Base-by-base conservation (phyloP, 2,113 vertebrate genomes). In the Chelonoidis abingdonii region DNA sequence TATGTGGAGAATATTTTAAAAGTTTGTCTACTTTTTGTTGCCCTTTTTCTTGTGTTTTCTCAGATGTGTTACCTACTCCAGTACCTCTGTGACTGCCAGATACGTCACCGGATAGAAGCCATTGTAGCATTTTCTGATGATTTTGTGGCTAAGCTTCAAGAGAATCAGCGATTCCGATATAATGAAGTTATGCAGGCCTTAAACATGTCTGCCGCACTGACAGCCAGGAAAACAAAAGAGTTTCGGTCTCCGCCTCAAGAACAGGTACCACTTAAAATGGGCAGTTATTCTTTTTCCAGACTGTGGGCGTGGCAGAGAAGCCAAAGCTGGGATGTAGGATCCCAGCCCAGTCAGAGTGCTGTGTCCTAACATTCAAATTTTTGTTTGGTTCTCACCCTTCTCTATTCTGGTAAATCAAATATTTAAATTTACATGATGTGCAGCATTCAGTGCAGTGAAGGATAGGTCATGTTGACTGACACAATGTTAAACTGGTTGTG, bases 121-220 rank as follows among this genome's bases (percentile, higher is more conserved):
- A 99, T 99, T 29, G 99, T 99, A 35, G 99, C 99, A 57, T 99
- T 99, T 98, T 99, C 99, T 0, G 99, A 99, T 75, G 99, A 99
- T 97, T 99, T 99, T 83, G 99, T 99, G 52, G 99, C 99, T 5
- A 99, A 99, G 95, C 99, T 99, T 83, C 99, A 99, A 95, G 99
- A 99, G 41, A 99, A 99, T 97, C 99, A 99, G 2, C 98, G 99
- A 8, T 99, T 99, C 96, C 99, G 99, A 19, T 99, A 99, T 95
- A 99, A 99, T 4, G 99, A 99, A 95, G 99, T 99, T 56, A 99
- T 99, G 99, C 99, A 99, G 93, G 99, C 99, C 16, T 98, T 99
- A 92, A 99, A 99, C 97, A 99, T 99, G 99, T 99, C 99, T 1
- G 99, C 99, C 5, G 99, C 99, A 2, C 98, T 99, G 47, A 99